Conservation (phyloP, 2,888 invertebrate genomes). For the Ochropacha duplaris region DNA sequence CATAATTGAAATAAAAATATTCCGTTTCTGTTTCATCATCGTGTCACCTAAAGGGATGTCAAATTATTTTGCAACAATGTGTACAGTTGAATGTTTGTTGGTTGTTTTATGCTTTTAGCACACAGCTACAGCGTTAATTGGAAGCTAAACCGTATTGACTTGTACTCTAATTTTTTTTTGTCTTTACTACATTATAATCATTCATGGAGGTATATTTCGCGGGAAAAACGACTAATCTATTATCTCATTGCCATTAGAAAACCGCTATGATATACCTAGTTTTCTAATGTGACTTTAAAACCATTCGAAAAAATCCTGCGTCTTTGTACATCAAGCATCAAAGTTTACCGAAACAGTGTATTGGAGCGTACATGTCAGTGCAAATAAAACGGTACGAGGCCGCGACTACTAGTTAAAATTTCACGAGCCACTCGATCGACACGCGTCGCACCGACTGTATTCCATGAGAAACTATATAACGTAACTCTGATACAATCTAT, state of each 20-base stretch:
- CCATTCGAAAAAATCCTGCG: not conserved
- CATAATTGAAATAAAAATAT: no score
- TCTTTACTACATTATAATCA: no score
- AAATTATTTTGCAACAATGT: not conserved
- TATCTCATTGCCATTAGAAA: no score
- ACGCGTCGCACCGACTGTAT: not conserved
- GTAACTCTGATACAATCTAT: no score
- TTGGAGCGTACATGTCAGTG: slow-evolving; percentile 45
- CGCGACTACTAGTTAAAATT: slow-evolving; percentile 59
- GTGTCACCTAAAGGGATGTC: not conserved
- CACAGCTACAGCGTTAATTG: not conserved
- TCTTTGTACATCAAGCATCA: not conserved
- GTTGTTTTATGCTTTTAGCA: not conserved
- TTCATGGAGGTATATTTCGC: no score
- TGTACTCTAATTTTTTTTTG: not conserved
- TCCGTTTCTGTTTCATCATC: not conserved
- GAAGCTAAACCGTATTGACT: not conserved
- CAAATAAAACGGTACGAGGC: slow-evolving; percentile 56
- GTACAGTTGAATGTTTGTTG: not conserved
- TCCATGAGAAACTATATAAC: no score
- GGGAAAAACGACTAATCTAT: no score
- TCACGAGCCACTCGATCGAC: slow-evolving; percentile 46
- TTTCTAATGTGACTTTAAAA: not conserved
- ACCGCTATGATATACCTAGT: not conserved
- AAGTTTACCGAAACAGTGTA: slow-evolving; percentile 32